A percentile compares a stretch with the other conserved stretches of the same genome.
phyloP scores from a whole-genome alignment of 1,140 invertebrate species.

The Heliothis subflexa region DNA sequence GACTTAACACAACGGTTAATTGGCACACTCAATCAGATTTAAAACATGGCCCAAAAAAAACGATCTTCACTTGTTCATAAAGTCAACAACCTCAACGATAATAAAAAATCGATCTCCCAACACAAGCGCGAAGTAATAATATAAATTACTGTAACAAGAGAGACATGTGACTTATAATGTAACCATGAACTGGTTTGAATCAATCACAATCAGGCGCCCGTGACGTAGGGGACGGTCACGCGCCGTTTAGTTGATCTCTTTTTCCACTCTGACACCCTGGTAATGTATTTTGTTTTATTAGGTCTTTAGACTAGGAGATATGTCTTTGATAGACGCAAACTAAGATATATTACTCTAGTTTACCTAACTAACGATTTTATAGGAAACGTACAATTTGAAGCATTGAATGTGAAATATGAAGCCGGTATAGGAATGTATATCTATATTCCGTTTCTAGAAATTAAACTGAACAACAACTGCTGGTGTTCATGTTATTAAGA shows the following conservation, averaged over 20 bases:
- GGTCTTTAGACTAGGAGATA: too few species aligned
- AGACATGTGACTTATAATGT: slow-evolving; percentile 38
- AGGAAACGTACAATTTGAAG: too few species aligned
- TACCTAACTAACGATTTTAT: too few species aligned
- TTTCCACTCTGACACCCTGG: slow-evolving; percentile 6
- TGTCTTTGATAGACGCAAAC: too few species aligned
- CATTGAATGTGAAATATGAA: too few species aligned
- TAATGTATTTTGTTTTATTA: too few species aligned
- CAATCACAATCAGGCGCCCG: slow-evolving; percentile 42
- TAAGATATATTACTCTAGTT: too few species aligned
- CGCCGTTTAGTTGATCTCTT: slow-evolving; percentile 1
- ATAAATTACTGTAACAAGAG: slow-evolving; percentile 19
- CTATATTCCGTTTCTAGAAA: too few species aligned
- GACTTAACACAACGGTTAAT: slow-evolving; percentile 13
- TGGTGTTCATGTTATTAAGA: too few species aligned
- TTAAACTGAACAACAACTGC: too few species aligned
- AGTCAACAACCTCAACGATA: background rate
- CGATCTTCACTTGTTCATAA: background rate
- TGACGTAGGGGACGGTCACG: slow-evolving; percentile 22
- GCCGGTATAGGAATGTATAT: too few species aligned
- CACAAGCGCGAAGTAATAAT: slow-evolving; percentile 19
- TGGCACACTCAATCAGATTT: background rate
- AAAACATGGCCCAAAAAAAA: too few species aligned
- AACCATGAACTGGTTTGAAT: slow-evolving; percentile 44
- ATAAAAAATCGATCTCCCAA: slow-evolving; percentile 5